Percentiles rank a stretch among this genome's conserved stretches.
Evolutionary conservation across 1,140 invertebrate genomes (phyloP).

Genomic region (Procambarus virginalis): DNA sequence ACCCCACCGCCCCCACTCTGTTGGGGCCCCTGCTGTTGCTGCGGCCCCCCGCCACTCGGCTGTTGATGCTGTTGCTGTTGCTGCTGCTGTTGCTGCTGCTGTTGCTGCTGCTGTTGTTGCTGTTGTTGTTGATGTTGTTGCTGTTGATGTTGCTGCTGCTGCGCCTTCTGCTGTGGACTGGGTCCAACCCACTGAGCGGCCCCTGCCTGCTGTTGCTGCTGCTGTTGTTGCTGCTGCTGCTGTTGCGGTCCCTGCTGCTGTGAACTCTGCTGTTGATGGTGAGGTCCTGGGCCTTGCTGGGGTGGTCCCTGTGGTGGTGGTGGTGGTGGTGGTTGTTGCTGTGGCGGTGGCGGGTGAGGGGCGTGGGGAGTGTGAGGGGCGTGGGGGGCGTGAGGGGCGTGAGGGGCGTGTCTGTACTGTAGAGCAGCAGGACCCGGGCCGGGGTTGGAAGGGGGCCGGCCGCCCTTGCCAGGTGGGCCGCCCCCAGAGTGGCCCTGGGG

Average conservation of each 20-base stretch:
- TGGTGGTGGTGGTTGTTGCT: slow-evolving; percentile 38
- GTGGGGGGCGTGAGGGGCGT: slow-evolving; percentile 45
- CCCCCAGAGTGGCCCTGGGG: slow-evolving; percentile 51
- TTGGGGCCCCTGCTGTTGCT: slow-evolving; percentile 18
- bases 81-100: neutral
- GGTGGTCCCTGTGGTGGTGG: slow-evolving; percentile 23
- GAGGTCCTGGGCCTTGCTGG: slow-evolving; percentile 29
- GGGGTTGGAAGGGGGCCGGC: slow-evolving; percentile 64
- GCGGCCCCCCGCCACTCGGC: neutral
- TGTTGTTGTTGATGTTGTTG: slow-evolving; percentile 26
- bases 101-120: slow-evolving; percentile 12
- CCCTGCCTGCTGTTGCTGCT: neutral
- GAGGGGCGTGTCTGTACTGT: slow-evolving; percentile 51
- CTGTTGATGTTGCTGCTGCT: slow-evolving; percentile 15
- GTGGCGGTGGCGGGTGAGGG: slow-evolving; percentile 34
- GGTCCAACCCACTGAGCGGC: slow-evolving; percentile 27
- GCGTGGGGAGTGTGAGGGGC: neutral
- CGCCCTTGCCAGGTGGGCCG: slow-evolving; percentile 59
- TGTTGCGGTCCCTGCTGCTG: slow-evolving; percentile 29
- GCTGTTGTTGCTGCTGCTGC: slow-evolving; percentile 28
- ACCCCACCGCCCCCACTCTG: slow-evolving; percentile 27
- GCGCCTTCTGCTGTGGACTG: slow-evolving; percentile 29
- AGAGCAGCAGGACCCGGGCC: slow-evolving; percentile 38
- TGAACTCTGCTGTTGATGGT: slow-evolving; percentile 23
- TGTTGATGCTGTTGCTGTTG: slow-evolving; percentile 8